Conservation (phyloP, 2,797 vertebrate species). For the Labeo calbasu region DNA sequence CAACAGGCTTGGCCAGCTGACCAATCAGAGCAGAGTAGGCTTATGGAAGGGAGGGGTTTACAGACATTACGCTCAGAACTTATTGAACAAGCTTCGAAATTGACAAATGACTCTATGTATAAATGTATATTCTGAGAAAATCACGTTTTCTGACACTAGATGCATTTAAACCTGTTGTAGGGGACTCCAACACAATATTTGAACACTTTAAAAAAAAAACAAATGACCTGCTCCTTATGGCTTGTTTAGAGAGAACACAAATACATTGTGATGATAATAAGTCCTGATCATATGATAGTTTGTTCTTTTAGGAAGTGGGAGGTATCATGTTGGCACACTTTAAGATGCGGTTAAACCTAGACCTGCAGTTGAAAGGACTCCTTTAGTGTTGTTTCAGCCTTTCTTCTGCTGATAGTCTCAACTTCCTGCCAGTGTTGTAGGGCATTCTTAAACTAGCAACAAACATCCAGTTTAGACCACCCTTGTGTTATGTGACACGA, state of each 20-base stretch:
- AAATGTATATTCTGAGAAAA: too few relatives aligned
- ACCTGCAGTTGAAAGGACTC: conserved; percentile 16
- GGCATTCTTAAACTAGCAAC: conserved; percentile 37
- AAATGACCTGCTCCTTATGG: neutral
- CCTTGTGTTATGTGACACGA: neutral
- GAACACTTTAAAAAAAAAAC: too few relatives aligned
- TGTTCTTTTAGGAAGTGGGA: conserved; percentile 43
- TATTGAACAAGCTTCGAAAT: too few relatives aligned
- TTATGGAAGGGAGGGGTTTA: too few relatives aligned
- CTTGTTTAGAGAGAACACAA: neutral
- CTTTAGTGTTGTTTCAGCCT: conserved; percentile 60
- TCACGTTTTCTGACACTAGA: too few relatives aligned
- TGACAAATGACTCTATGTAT: too few relatives aligned
- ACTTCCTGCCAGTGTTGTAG: conserved; percentile 54
- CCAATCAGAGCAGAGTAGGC: too few relatives aligned
- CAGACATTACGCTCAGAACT: too few relatives aligned
- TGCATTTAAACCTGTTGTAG: too few relatives aligned
- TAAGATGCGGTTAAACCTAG: conserved; percentile 28
- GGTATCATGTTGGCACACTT: conserved; percentile 42
- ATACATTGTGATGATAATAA: conserved; percentile 50
- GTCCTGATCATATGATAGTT: conserved; percentile 39
- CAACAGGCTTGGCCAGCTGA: too few relatives aligned
- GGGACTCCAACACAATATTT: too few relatives aligned
- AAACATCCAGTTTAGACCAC: conserved; percentile 33
- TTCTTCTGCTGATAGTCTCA: conserved; percentile 31